These are phyloP conservation scores for Periparus ater DNA, from an alignment of 2,797 vertebrate genomes.

Conservation along the genomic window DNA sequence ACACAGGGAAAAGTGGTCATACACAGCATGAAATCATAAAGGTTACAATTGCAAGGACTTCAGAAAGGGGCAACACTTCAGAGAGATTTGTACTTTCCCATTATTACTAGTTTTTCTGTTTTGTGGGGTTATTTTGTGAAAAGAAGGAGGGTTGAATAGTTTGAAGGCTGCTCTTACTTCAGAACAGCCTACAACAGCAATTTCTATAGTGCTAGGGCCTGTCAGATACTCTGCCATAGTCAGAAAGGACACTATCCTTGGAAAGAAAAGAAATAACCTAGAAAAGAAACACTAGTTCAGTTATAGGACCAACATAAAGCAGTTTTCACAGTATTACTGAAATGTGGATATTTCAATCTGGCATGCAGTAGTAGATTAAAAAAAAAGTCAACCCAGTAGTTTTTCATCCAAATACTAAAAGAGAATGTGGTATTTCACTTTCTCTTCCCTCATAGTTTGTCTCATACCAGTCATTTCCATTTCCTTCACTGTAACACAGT, in stretches of 20 bases:
- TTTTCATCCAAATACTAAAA: neutral
- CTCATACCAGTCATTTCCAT: neutral
- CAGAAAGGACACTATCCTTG: neutral
- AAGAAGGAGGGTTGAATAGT: neutral
- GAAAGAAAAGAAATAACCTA: neutral
- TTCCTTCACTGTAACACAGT: neutral
- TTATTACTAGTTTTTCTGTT: neutral
- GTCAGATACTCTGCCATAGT: neutral
- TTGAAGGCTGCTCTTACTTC: neutral
- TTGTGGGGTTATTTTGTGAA: neutral
- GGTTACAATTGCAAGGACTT: neutral
- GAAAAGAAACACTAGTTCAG: neutral
- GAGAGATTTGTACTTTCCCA: neutral
- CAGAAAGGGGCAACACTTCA: neutral
- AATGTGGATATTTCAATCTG: neutral
- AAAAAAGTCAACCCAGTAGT: neutral
- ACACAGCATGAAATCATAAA: neutral
- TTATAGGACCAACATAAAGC: neutral
- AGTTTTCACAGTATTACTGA: neutral
- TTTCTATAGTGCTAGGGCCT: neutral
- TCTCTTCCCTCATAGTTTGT: neutral
- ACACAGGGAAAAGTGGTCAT: neutral
- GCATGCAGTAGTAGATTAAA: neutral
- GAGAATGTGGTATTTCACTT: neutral
- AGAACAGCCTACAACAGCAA: neutral